Base-by-base conservation (phyloP, 2,113 vertebrate genomes). In the Morone saxatilis region DNA sequence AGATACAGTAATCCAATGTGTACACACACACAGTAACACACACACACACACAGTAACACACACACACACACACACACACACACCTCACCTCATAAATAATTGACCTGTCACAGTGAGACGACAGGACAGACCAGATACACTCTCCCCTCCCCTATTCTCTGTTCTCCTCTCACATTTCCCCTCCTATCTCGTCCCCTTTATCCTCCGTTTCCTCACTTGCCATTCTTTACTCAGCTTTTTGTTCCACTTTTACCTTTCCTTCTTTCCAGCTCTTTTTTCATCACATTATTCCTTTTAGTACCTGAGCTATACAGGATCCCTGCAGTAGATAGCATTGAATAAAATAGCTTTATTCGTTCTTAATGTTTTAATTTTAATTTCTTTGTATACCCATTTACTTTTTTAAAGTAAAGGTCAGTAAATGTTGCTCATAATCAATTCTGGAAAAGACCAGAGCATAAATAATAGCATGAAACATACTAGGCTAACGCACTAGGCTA, bases 31-130 rank as follows among this genome's bases (percentile, higher is more conserved):
- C 73, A 70, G 54, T n/a, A n/a, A 25, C 25, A 25, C 25, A 25
- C 25, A 25, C 25, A 25, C 25, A 25, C 25, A 25, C 25, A 25
- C 25, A 25, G n/a, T n/a, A n/a, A n/a, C 68, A 63, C 57, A 81
- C 73, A 67, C 40, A 78, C 66, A 57, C 54, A 77, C 76, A 66
- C 53, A 79, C 70, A 68, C 59, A 73, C 76, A 80, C 50, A 43
- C 20, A 62, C 43, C 72, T 83, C 72, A 78, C 76, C 53, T 84
- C 81, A 90, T 92, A 88, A 94, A 94, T 94, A 91, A 94, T 92
- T 92, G 79, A 94, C 76, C 80, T 83, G 81, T 91, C 84, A 85
- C 62, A 73, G 81, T 87, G 81, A 90, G 89, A 88, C 74, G 70
- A 73, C 76, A 89, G 78, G 81, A 76, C 76, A 84, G 78, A 85